Evolutionary conservation across 2,888 invertebrate species (phyloP).

Genomic region (Idaea biselata): DNA sequence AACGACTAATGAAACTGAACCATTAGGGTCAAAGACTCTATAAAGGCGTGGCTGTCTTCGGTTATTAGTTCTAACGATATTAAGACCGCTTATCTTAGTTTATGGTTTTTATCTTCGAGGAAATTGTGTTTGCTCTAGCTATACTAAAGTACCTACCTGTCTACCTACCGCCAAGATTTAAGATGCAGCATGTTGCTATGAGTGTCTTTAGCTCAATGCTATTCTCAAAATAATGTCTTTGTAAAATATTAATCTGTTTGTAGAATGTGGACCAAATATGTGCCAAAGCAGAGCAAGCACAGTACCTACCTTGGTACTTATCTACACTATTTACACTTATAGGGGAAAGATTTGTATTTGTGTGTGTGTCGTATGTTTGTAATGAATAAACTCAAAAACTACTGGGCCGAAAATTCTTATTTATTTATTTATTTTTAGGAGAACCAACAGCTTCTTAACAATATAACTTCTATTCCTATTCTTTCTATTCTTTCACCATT

Average conservation of each 20-base stretch:
- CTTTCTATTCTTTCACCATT: too few species aligned
- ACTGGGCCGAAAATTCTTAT: too few species aligned
- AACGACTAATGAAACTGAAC: neutral
- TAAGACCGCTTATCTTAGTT: slow-evolving; percentile 63
- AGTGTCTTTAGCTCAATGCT: neutral
- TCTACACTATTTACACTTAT: too few species aligned
- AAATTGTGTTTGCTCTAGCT: slow-evolving; percentile 34
- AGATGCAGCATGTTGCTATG: neutral
- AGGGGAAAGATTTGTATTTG: too few species aligned
- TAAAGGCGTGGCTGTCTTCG: neutral
- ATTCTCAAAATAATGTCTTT: neutral
- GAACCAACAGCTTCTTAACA: too few species aligned
- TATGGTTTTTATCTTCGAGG: slow-evolving; percentile 60
- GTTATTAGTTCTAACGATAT: slow-evolving; percentile 61
- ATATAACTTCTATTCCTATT: too few species aligned
- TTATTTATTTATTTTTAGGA: too few species aligned
- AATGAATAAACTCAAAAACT: too few species aligned
- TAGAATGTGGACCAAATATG: too few species aligned
- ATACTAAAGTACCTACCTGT: neutral
- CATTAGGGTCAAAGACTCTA: neutral
- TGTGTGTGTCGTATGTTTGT: too few species aligned
- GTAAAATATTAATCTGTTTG: neutral
- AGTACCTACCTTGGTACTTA: neutral
- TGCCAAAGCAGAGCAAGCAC: neutral
- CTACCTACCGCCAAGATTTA: neutral